Evolutionary conservation across 2,797 vertebrate species (phyloP).

Genomic region (Microctenopoma stevenorrisi): DNA sequence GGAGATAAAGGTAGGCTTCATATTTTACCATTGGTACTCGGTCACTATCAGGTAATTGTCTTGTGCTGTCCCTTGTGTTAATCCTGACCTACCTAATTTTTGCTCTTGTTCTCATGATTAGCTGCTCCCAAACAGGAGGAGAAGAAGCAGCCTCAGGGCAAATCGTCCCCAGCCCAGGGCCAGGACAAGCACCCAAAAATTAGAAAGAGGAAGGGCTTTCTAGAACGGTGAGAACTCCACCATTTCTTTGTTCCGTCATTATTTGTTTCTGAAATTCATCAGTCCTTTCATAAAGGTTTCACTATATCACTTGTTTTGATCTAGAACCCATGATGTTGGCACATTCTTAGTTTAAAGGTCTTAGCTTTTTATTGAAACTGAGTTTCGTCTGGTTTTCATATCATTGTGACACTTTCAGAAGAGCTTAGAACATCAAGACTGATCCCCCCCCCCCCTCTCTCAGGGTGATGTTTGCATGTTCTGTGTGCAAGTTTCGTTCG

Average conservation of each 20-base stretch:
- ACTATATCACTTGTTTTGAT: too few species aligned
- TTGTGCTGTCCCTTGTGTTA: background rate
- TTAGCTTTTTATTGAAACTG: background rate
- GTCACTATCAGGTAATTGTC: background rate
- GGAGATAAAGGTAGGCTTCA: conserved; percentile 64
- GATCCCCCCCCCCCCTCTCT: accelerated
- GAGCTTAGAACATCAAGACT: too few species aligned
- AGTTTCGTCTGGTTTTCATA: too few species aligned
- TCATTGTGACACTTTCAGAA: too few species aligned
- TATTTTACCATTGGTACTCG: too few species aligned
- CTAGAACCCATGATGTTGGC: too few species aligned
- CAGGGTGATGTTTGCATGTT: conserved; percentile 94
- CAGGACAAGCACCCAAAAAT: conserved; percentile 85
- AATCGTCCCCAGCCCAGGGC: conserved; percentile 73
- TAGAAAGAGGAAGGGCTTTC: conserved; percentile 91
- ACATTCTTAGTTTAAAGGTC: background rate
- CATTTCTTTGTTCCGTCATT: too few species aligned
- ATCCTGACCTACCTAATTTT: background rate
- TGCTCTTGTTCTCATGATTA: conserved; percentile 21
- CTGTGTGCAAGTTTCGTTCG: conserved; percentile 93
- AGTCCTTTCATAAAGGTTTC: too few species aligned
- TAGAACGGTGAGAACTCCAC: conserved; percentile 86
- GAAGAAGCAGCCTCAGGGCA: conserved; percentile 81
- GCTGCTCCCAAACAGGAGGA: conserved; percentile 82
- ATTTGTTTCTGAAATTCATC: background rate